These are phyloP conservation scores for Caenorhabditis panamensis DNA, from an alignment of 2,888 invertebrate species.

Conservation along the genomic window DNA sequence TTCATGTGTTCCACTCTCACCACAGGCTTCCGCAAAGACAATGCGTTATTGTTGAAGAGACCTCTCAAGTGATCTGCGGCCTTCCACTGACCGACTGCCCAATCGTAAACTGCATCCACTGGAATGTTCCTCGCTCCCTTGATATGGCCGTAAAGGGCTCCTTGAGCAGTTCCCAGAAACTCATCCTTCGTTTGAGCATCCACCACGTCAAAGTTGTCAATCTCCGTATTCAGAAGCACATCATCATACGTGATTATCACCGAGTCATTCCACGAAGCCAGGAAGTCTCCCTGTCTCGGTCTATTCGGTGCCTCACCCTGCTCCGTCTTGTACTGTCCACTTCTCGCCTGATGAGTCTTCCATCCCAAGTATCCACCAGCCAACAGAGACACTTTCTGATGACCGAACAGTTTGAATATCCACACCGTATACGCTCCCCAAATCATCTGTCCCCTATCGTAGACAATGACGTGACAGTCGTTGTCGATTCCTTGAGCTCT, in stretches of 20 bases:
- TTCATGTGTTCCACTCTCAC: conserved; percentile 26
- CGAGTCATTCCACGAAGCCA: conserved; percentile 75
- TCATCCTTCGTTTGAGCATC: conserved; percentile 79
- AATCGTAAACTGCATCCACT: conserved; percentile 72
- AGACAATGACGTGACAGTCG: conserved; percentile 78
- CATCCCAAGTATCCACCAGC: conserved; percentile 76
- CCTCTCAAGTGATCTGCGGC: conserved; percentile 53
- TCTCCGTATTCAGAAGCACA: conserved; percentile 76
- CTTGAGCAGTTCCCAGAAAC: conserved; percentile 68
- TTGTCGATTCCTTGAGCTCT: conserved; percentile 78
- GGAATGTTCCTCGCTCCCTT: conserved; percentile 77
- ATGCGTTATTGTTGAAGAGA: conserved; percentile 64
- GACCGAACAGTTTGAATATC: conserved; percentile 79
- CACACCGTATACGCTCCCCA: conserved; percentile 79
- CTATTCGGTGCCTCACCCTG: conserved; percentile 28
- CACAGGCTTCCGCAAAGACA: conserved; percentile 61
- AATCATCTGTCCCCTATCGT: conserved; percentile 77
- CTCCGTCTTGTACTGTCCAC: conserved; percentile 69
- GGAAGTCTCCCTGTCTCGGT: conserved; percentile 73
- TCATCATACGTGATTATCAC: conserved; percentile 79
- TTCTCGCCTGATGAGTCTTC: conserved; percentile 71
- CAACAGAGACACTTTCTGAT: conserved; percentile 74
- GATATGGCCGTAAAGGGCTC: conserved; percentile 79
- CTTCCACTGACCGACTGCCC: conserved; percentile 67
- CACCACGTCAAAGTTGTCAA: conserved; percentile 73